A percentile compares a stretch with the other conserved stretches of the same genome.
Evolutionary conservation across 2,113 vertebrate genomes (phyloP).

Genomic region (Eupsittula cactorum): DNA sequence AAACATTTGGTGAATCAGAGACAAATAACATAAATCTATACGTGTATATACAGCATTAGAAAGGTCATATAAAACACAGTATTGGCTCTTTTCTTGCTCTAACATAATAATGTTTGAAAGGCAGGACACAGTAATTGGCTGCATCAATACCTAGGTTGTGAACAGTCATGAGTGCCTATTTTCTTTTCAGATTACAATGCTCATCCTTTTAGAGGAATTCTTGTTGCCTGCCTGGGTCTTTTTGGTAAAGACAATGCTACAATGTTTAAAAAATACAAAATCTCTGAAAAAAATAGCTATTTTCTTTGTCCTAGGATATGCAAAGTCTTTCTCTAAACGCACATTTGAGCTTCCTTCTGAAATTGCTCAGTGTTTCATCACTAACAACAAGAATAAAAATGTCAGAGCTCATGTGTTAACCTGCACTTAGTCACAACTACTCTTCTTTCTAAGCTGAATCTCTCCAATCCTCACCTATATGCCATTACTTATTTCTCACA

Average conservation of each 20-base stretch:
- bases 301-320: neutral
- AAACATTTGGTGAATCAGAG: conserved; percentile 38
- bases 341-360: neutral
- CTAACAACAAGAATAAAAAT: neutral
- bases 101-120: conserved; percentile 39
- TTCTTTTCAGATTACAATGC: neutral
- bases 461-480: neutral
- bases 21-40: conserved; percentile 36
- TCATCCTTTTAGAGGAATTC: neutral
- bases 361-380: neutral
- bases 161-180: neutral
- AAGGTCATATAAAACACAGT: conserved; percentile 55
- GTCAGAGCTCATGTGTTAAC: neutral
- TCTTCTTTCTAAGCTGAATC: neutral
- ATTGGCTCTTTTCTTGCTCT: conserved; percentile 33
- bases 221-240: neutral
- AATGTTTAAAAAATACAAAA: neutral
- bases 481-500: neutral
- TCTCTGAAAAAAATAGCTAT: neutral
- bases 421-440: neutral
- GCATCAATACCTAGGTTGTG: conserved; percentile 32
- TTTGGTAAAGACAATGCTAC: neutral
- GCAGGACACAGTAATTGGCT: conserved; percentile 32
- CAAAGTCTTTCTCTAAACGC: neutral
- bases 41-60: neutral